Conservation (phyloP, 1,140 invertebrate species). For the Drosophila sp. region DNA sequence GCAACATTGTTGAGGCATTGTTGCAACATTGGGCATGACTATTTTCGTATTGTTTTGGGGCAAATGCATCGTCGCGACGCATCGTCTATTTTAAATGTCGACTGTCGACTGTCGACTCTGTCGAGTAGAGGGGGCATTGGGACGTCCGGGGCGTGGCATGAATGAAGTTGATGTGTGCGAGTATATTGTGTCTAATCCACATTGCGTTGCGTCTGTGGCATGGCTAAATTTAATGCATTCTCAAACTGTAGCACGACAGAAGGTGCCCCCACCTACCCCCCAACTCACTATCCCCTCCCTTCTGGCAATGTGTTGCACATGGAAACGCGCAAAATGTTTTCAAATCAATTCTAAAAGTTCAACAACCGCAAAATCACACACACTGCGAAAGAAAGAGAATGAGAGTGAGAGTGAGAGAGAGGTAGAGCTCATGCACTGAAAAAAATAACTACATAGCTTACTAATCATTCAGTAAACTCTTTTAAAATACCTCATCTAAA, state of each 20-base stretch:
- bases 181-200: conserved; percentile 26
- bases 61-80: background rate
- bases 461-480: too few species aligned
- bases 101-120: conserved; percentile 19
- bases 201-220: conserved; percentile 18
- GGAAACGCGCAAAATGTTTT: conserved; percentile 46
- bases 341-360: conserved; percentile 67
- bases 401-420: background rate
- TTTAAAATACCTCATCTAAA: too few species aligned
- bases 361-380: conserved; percentile 55
- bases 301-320: conserved; percentile 6
- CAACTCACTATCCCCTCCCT: background rate
- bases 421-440: too few species aligned
- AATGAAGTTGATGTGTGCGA: conserved; percentile 45
- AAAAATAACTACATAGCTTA: too few species aligned
- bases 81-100: conserved; percentile 70
- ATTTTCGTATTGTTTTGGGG: conserved; percentile 19
- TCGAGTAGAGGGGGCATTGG: background rate
- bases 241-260: conserved; percentile 32
- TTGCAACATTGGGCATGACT: conserved; percentile 7
- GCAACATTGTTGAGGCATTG: background rate
- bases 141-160: conserved; percentile 40
- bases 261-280: too few species aligned
- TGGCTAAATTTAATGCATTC: conserved; percentile 68
- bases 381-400: background rate